phyloP scores from a whole-genome alignment of 2,888 invertebrate genomes.

The Orthosia cruda region DNA sequence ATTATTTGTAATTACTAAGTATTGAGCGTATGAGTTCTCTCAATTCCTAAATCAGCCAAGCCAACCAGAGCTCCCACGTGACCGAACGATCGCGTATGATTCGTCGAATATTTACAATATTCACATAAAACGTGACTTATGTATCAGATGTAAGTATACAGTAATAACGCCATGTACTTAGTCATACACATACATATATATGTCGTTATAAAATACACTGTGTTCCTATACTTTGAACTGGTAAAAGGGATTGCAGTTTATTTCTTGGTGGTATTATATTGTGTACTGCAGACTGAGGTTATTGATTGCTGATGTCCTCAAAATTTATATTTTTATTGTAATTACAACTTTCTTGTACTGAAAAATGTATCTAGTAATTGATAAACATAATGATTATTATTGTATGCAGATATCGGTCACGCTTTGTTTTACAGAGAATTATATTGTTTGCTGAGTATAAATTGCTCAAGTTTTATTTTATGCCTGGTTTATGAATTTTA shows the following conservation, averaged over 20 bases:
- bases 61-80: slow-evolving; percentile 76
- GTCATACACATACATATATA: slow-evolving; percentile 52
- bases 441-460: background rate
- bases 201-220: slow-evolving; percentile 65
- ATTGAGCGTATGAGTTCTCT: slow-evolving; percentile 89
- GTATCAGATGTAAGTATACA: slow-evolving; percentile 61
- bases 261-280: slow-evolving; percentile 27
- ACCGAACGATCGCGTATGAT: slow-evolving; percentile 75
- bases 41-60: slow-evolving; percentile 90
- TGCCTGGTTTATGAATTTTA: background rate
- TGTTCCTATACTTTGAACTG: slow-evolving; percentile 61
- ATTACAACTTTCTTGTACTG: background rate
- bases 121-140: slow-evolving; percentile 68
- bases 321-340: slow-evolving; percentile 1
- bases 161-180: slow-evolving; percentile 59
- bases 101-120: slow-evolving; percentile 77
- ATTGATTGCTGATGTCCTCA: slow-evolving; percentile 2
- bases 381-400: slow-evolving; percentile 15
- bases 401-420: slow-evolving; percentile 33
- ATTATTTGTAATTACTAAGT: slow-evolving; percentile 83
- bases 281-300: slow-evolving; percentile 56
- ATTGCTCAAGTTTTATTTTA: background rate
- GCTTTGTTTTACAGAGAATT: slow-evolving; percentile 2
- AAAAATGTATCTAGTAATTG: background rate
- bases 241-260: slow-evolving; percentile 42